A percentile compares a stretch with the other conserved stretches of the same genome.
Evolutionary conservation across 2,888 invertebrate genomes (phyloP).

Genomic region (Ctena decussata): DNA sequence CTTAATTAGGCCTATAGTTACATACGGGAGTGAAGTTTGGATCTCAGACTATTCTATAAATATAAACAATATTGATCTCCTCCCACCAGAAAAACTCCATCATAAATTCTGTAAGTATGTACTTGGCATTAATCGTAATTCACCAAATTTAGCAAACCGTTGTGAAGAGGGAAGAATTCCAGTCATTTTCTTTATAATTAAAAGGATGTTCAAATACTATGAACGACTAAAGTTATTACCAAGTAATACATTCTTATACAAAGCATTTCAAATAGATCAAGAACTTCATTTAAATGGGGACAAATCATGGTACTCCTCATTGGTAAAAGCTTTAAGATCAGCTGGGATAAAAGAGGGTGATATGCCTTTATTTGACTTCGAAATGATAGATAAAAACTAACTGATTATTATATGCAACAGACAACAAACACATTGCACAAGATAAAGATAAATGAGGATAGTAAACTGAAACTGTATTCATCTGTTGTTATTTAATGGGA

Average conservation of each 20-base stretch:
- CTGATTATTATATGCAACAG: not conserved
- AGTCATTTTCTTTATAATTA: not conserved
- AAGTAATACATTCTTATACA: not conserved
- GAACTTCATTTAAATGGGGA: not conserved
- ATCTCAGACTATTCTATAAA: not conserved
- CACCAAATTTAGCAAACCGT: not conserved
- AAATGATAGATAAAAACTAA: not conserved
- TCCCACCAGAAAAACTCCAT: not conserved
- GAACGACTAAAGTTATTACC: not conserved
- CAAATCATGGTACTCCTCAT: not conserved
- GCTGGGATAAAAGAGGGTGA: not conserved
- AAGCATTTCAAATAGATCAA: not conserved
- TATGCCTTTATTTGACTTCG: not conserved
- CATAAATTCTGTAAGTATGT: not conserved
- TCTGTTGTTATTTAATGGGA: not conserved
- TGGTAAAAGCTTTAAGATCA: not conserved
- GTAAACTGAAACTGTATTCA: not conserved
- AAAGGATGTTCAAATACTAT: not conserved
- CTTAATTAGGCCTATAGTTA: not conserved
- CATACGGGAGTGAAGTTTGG: conserved; percentile 6
- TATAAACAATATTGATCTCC: not conserved
- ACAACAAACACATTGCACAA: not conserved
- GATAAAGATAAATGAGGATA: not conserved
- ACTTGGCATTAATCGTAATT: not conserved
- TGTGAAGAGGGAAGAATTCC: not conserved